These are phyloP conservation scores for Pterostichus madidus DNA, from an alignment of 2,888 invertebrate species.

Conservation along the genomic window DNA sequence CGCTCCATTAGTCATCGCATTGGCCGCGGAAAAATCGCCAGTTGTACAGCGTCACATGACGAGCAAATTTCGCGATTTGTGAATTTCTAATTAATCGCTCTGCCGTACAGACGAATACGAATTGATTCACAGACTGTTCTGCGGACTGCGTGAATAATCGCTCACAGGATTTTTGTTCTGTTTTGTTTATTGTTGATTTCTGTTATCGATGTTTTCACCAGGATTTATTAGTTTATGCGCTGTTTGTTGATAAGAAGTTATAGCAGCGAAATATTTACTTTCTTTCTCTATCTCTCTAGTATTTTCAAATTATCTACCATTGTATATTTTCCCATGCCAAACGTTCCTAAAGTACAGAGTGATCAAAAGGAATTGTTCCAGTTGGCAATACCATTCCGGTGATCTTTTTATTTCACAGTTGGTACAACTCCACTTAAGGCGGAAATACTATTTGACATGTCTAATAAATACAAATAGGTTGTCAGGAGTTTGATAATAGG, in stretches of 20 bases:
- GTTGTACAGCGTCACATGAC: slow-evolving; percentile 36
- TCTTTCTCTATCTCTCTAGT: too few species aligned
- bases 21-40: slow-evolving; percentile 24
- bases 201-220: slow-evolving; percentile 47
- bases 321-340: too few species aligned
- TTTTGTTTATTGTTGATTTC: slow-evolving; percentile 32
- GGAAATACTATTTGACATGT: too few species aligned
- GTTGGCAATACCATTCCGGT: too few species aligned
- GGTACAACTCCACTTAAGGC: too few species aligned
- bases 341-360: too few species aligned
- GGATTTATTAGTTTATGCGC: slow-evolving; percentile 7
- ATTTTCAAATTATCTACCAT: too few species aligned
- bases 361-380: too few species aligned
- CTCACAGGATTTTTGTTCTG: slow-evolving; percentile 12
- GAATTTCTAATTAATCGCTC: slow-evolving; percentile 64
- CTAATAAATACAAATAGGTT: too few species aligned
- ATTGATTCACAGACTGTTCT: slow-evolving; percentile 29
- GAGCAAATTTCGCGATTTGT: slow-evolving; percentile 60
- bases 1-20: slow-evolving; percentile 66
- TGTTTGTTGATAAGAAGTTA: slow-evolving; percentile 11
- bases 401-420: too few species aligned
- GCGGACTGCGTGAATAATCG: slow-evolving; percentile 22
- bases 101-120: slow-evolving; percentile 44
- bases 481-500: too few species aligned
- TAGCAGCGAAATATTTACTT: background rate